phyloP scores from a whole-genome alignment of 64 coral and sea anemone genomes.

The Dendronephthya gigantea region DNA sequence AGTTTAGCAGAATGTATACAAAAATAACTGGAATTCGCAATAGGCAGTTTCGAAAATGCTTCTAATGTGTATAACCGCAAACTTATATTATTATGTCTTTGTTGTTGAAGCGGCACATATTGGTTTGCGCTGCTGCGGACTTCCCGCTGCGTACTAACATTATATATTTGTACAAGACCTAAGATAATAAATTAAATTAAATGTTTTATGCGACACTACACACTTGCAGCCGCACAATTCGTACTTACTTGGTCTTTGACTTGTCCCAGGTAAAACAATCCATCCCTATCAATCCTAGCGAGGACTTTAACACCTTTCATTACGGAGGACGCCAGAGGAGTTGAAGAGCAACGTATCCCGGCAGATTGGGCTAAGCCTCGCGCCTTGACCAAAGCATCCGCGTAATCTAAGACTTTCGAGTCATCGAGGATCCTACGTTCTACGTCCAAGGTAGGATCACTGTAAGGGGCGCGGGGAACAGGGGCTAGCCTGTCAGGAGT shows the following conservation, averaged over 20 bases:
- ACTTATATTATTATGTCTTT: too few species aligned
- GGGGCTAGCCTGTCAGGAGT: constrained; percentile 50
- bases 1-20: too few species aligned
- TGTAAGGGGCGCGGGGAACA: constrained; percentile 54
- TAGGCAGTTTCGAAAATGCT: too few species aligned
- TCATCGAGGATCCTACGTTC: constrained; percentile 42
- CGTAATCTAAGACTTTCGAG: constrained; percentile 77
- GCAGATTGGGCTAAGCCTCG: constrained; percentile 60
- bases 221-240: background rate
- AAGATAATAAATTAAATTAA: too few species aligned
- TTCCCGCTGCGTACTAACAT: too few species aligned
- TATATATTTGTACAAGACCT: too few species aligned
- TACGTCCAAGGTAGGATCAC: constrained; percentile 50
- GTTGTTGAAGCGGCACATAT: too few species aligned
- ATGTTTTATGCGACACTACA: background rate
- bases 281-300: constrained; percentile 72
- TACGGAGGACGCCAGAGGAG: constrained; percentile 75
- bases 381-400: constrained; percentile 71
- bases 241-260: constrained; percentile 67
- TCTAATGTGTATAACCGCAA: too few species aligned
- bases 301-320: constrained; percentile 77
- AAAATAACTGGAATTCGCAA: too few species aligned
- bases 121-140: too few species aligned
- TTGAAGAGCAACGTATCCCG: constrained; percentile 22
- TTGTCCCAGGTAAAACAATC: constrained; percentile 66